A percentile compares a stretch with the other conserved stretches of the same genome.
These are phyloP conservation scores for Apodemus agrarius DNA, from an alignment of 2,797 vertebrate genomes.

Conservation along the genomic window DNA sequence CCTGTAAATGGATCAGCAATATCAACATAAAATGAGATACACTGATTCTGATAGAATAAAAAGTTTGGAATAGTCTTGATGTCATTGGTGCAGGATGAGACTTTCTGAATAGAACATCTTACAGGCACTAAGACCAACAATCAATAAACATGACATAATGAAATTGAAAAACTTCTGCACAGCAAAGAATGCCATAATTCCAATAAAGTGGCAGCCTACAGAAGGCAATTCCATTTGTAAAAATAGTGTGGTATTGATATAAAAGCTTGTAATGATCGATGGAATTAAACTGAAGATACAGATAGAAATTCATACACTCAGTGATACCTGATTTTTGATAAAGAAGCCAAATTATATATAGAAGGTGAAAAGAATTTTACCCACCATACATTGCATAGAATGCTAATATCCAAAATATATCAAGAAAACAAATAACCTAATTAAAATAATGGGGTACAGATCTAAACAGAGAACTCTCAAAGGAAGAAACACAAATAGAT, in stretches of 20 bases:
- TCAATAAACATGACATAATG: no score
- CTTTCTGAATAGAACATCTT: no score
- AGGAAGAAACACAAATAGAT: not conserved
- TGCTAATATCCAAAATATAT: not conserved
- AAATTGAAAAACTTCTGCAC: no score
- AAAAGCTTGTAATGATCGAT: not conserved
- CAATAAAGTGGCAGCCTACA: no score
- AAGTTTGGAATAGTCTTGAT: no score
- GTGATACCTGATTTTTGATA: not conserved
- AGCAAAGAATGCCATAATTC: no score
- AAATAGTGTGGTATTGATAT: not conserved
- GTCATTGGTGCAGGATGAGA: no score
- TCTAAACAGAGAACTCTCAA: not conserved
- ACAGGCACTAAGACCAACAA: no score
- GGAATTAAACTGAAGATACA: not conserved
- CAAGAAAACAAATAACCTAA: not conserved
- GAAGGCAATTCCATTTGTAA: no score
- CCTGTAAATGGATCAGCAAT: no score
- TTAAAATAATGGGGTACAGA: not conserved
- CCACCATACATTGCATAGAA: not conserved
- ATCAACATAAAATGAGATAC: no score
- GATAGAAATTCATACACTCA: not conserved
- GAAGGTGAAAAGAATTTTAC: not conserved
- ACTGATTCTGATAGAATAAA: no score
- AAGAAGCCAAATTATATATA: not conserved